Evolutionary conservation across 2,113 vertebrate genomes (phyloP).

Genomic region (Sphaerodactylus townsendi): DNA sequence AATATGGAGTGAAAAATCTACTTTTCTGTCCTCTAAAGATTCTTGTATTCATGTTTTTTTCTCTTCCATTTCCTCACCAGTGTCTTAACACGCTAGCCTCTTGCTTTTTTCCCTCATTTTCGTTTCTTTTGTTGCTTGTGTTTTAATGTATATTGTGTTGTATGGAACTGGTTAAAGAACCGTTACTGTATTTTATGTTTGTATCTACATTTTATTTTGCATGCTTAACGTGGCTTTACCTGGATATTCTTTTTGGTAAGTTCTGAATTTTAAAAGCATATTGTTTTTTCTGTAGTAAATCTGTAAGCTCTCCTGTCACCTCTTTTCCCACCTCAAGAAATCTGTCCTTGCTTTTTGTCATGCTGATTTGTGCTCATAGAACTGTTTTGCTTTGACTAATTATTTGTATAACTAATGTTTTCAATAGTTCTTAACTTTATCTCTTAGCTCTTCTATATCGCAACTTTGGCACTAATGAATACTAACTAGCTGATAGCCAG

Average conservation of each 20-base stretch:
- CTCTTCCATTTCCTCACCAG: conserved; percentile 71
- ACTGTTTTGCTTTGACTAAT: conserved; percentile 61
- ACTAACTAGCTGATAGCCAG: conserved; percentile 67
- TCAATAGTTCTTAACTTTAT: conserved; percentile 64
- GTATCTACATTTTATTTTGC: conserved; percentile 93
- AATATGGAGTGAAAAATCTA: conserved; percentile 4
- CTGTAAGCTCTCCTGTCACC: conserved; percentile 65
- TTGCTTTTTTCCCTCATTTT: conserved; percentile 73
- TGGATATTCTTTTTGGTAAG: conserved; percentile 99
- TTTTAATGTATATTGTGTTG: conserved; percentile 80
- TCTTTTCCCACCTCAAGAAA: conserved; percentile 67
- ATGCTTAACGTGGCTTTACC: conserved; percentile 99
- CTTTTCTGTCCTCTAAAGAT: neutral
- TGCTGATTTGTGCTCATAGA: conserved; percentile 51
- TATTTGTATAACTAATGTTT: conserved; percentile 50
- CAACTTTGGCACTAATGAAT: conserved; percentile 69
- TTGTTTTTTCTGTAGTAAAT: conserved; percentile 76
- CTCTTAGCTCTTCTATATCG: conserved; percentile 56
- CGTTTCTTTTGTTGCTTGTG: conserved; percentile 73
- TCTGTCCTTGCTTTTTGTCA: conserved; percentile 51
- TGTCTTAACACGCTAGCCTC: conserved; percentile 76
- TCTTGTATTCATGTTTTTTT: conserved; percentile 70
- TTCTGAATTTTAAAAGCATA: conserved; percentile 83
- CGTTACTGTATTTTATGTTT: conserved; percentile 92
- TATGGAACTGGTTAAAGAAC: conserved; percentile 81